Conservation (phyloP, 2,113 vertebrate genomes). For the Epinephelus cyanopodus region DNA sequence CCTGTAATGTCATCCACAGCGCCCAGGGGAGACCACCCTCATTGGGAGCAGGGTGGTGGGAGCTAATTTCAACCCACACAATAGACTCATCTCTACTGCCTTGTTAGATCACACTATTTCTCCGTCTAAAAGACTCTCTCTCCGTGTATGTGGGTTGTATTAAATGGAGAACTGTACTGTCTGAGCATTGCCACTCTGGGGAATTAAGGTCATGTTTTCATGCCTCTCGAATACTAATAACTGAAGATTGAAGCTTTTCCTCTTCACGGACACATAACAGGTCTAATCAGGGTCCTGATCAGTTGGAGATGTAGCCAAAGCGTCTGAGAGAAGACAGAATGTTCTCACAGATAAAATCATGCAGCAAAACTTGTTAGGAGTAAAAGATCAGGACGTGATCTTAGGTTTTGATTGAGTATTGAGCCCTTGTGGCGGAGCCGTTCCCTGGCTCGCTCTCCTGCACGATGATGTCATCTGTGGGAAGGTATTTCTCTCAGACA, state of each 20-base stretch:
- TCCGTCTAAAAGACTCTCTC: conserved; percentile 24
- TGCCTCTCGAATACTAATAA: conserved; percentile 71
- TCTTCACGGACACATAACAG: conserved; percentile 50
- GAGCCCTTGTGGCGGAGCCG: conserved; percentile 36
- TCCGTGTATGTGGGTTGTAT: conserved; percentile 29
- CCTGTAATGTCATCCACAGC: conserved; percentile 78
- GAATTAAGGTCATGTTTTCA: conserved; percentile 78
- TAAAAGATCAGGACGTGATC: conserved; percentile 57
- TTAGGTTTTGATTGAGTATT: conserved; percentile 64
- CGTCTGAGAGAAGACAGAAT: conserved; percentile 55
- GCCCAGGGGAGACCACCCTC: conserved; percentile 84
- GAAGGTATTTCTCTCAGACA: conserved; percentile 84
- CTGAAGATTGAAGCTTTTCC: conserved; percentile 47
- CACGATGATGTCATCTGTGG: conserved; percentile 83
- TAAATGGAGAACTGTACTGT: conserved; percentile 56
- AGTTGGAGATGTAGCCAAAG: conserved; percentile 43
- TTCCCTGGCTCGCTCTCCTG: conserved; percentile 50
- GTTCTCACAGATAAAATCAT: conserved; percentile 65
- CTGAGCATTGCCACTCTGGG: conserved; percentile 59
- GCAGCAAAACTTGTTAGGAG: conserved; percentile 42
- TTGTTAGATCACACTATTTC: conserved; percentile 69
- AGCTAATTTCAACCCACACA: conserved; percentile 85
- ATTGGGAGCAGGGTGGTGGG: conserved; percentile 76
- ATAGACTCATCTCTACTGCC: conserved; percentile 71
- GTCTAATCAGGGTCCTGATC: conserved; percentile 56